Evolutionary conservation across 2,113 vertebrate genomes (phyloP), one percentile per base, ranked within the genome.

Genomic region (Phaetusa simplex): DNA sequence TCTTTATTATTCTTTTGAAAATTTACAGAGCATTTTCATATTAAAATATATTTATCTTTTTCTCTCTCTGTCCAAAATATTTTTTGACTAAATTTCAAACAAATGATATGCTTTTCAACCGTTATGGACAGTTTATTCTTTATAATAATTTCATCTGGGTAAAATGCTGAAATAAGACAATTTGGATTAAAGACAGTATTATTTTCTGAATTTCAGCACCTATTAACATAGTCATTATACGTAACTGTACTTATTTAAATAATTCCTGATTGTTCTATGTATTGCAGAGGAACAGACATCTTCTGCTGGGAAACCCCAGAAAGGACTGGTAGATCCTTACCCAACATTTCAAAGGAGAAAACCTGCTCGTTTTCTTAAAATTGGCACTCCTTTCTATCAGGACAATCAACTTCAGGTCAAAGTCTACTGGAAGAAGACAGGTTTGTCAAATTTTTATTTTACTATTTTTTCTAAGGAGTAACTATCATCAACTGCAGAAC

Each of bases 391-490:
- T 16, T 99, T 99, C 97, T 99, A 98, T 96, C 99, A 99, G 88
- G 99, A 99, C 73, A 98, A 97, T 96, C 98, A 98, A 71, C 99
- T 99, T 80, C 99, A 99, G 95, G 98, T 99, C 94, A 99, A 99
- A 86, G 98, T 99, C 69, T 99, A 99, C 98, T 99, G 99, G 99
- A 99, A 99, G 95, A 99, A 99, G 94, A 98, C 98, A 6, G 99
- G 99, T 99, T 96, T 62, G 92, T 86, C 30, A 20, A 29, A 65
- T 42, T 34, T 32, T 72, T 69, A 11, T 34, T 90, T 93, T 64
- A 22, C 23, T 82, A 0, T 61, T 87, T 84, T 92, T 59, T 79
- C 29, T 45, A 45, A 62, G n/a, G 19, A 53, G 12, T 17, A 32
- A 32, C 26, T 82, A 16, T 34, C 8, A 23, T 50, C 34, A 34